These are phyloP conservation scores for Lochmaea crataegi DNA, from an alignment of 2,888 invertebrate species.

Conservation along the genomic window DNA sequence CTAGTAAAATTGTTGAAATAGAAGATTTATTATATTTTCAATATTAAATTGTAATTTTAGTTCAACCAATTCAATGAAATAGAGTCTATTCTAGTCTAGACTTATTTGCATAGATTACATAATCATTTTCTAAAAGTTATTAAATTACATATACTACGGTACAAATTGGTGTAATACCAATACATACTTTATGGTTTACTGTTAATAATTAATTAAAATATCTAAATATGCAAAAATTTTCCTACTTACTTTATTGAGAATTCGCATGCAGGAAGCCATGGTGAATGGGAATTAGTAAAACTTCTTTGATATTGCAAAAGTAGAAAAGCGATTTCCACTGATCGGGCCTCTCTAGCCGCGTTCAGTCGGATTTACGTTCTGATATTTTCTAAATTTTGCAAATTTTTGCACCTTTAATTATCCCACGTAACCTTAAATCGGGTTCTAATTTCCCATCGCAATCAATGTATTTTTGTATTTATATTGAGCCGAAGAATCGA, in stretches of 20 bases:
- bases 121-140: conserved; percentile 13
- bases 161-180: not conserved
- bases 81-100: not conserved
- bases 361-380: conserved; percentile 9
- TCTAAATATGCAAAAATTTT: not conserved
- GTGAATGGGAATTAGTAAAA: conserved; percentile 53
- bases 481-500: not conserved
- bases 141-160: not conserved
- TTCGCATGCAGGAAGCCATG: conserved; percentile 83
- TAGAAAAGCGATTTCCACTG: conserved; percentile 12
- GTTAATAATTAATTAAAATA: not conserved
- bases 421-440: not conserved
- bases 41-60: too few species aligned
- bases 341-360: conserved; percentile 36
- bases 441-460: not conserved
- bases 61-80: not conserved
- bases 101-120: conserved; percentile 16
- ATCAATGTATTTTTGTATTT: not conserved
- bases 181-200: not conserved
- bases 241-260: conserved; percentile 78
- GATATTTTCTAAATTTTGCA: not conserved
- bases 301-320: conserved; percentile 9
- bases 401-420: not conserved
- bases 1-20: not conserved
- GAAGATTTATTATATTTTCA: not conserved